Evolutionary conservation across 2,888 invertebrate species (phyloP).

Genomic region (Pseudococcus longispinus): DNA sequence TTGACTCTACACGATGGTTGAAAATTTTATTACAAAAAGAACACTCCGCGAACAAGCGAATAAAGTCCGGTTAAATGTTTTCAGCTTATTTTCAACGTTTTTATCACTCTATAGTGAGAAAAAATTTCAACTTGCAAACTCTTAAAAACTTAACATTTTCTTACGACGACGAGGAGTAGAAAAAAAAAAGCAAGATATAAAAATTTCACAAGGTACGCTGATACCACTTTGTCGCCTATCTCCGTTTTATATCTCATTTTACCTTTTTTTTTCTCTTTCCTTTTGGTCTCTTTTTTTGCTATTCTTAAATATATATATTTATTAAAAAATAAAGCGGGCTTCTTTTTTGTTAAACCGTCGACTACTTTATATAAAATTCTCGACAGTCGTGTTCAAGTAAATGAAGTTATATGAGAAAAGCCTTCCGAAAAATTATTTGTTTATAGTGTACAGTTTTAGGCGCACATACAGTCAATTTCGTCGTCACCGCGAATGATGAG

Average conservation of each 20-base stretch:
- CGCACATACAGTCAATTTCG: background rate
- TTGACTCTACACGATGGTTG: constrained; percentile 14
- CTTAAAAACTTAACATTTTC: constrained; percentile 14
- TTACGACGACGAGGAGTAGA: background rate
- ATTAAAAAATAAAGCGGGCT: background rate
- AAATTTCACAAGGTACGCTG: constrained; percentile 36
- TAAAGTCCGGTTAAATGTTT: constrained; percentile 44
- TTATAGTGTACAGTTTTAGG: background rate
- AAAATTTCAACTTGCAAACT: background rate
- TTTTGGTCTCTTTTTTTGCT: background rate
- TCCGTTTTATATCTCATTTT: constrained; percentile 36
- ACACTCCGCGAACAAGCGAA: constrained; percentile 10
- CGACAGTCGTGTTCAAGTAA: background rate
- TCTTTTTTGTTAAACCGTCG: background rate
- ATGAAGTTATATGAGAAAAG: constrained; percentile 18
- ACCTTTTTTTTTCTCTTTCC: constrained; percentile 7
- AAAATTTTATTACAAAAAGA: constrained; percentile 22
- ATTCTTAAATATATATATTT: constrained; percentile 15
- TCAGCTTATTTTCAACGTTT: constrained; percentile 15
- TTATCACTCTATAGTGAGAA: background rate
- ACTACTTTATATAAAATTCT: background rate
- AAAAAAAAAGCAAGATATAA: constrained; percentile 29
- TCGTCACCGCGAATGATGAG: background rate
- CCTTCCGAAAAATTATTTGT: background rate
- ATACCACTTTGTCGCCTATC: constrained; percentile 37